Conservation (phyloP, 2,888 invertebrate species). For the Chorisops tibialis region DNA sequence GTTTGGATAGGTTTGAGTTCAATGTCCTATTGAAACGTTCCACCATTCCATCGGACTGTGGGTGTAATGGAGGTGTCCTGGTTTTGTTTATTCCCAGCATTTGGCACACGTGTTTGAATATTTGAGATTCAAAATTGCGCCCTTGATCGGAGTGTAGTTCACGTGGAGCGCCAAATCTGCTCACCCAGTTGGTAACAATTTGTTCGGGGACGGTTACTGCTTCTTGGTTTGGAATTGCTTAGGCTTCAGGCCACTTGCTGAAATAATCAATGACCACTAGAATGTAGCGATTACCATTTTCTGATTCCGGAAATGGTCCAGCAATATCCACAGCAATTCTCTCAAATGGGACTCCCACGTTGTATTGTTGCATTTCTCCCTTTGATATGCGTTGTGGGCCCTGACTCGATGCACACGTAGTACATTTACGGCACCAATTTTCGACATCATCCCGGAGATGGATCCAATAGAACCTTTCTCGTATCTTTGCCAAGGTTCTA, state of each 20-base stretch:
- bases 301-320: no score
- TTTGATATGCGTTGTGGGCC: no score
- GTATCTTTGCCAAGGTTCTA: no score
- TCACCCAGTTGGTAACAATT: conserved; percentile 26
- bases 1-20: conserved; percentile 26
- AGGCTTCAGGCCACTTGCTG: conserved; percentile 32
- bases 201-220: conserved; percentile 27
- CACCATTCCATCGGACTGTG: conserved; percentile 35
- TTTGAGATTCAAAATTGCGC: no score
- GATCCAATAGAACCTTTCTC: no score
- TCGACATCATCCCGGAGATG: no score
- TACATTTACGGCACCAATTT: no score
- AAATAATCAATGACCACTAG: conserved; percentile 34
- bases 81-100: conserved; percentile 15
- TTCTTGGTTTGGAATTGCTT: conserved; percentile 29
- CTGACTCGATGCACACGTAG: no score
- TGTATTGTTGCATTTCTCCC: no score
- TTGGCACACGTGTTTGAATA: conserved; percentile 22
- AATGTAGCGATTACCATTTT: conserved; percentile 25
- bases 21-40: conserved; percentile 36
- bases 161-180: conserved; percentile 25
- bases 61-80: conserved; percentile 32
- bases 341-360: no score
- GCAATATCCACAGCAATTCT: no score
- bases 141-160: conserved; percentile 32